Conservation (phyloP, 2,888 invertebrate genomes). For the Sinodicranocentrus sp. region DNA sequence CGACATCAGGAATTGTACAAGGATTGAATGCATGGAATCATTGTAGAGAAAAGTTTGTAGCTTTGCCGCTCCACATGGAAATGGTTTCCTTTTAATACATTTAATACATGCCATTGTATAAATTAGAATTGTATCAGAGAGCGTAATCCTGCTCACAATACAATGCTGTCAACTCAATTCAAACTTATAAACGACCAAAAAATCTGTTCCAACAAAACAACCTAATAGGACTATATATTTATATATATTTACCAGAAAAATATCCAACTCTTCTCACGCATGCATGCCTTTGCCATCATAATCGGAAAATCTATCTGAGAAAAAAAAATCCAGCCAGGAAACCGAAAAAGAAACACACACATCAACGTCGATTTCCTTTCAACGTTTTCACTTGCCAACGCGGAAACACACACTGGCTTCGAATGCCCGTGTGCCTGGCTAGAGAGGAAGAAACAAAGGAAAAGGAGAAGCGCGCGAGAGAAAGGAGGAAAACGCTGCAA, state of each 20-base stretch:
- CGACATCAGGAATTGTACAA: too few relatives aligned
- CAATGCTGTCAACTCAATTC: too few relatives aligned
- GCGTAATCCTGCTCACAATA: too few relatives aligned
- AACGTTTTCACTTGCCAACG: slow-evolving; percentile 28
- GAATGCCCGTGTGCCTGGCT: background rate
- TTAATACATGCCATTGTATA: background rate
- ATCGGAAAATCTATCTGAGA: slow-evolving; percentile 1
- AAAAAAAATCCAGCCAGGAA: background rate
- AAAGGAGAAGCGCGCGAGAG: background rate
- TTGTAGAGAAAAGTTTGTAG: too few relatives aligned
- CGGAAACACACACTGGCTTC: slow-evolving; percentile 24
- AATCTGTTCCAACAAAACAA: too few relatives aligned
- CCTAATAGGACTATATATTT: too few relatives aligned
- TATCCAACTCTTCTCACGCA: too few relatives aligned
- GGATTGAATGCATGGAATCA: too few relatives aligned
- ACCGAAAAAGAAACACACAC: background rate
- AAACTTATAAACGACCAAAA: too few relatives aligned
- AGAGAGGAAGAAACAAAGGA: background rate
- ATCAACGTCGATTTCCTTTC: slow-evolving; percentile 10
- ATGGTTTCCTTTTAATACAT: slow-evolving; percentile 14
- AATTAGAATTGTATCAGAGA: slow-evolving; percentile 2
- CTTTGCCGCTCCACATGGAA: too few relatives aligned
- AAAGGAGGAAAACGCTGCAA: background rate
- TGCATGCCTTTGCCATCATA: too few relatives aligned
- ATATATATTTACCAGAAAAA: too few relatives aligned